Evolutionary conservation across 2,797 vertebrate species (phyloP).

Genomic region (Danio kyathit): DNA sequence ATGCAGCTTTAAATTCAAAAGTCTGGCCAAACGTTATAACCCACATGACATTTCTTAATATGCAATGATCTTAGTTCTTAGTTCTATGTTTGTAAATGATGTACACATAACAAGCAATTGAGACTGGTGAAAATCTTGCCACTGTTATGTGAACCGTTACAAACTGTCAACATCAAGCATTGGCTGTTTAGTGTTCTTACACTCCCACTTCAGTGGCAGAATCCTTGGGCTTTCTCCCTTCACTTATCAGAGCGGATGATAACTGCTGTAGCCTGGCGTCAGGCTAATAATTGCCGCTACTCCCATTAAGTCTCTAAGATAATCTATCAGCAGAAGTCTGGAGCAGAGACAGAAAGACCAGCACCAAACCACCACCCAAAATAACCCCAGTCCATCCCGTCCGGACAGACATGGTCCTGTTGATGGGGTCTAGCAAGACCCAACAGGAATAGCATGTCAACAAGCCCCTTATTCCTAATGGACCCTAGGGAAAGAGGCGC

Average conservation of each 20-base stretch:
- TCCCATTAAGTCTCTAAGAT: constrained; percentile 76
- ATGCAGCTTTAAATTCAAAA: no score
- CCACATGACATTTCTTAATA: background rate
- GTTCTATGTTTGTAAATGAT: background rate
- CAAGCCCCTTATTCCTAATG: constrained; percentile 83
- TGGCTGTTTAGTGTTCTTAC: constrained; percentile 39
- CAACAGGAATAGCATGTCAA: constrained; percentile 88
- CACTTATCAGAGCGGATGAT: constrained; percentile 74
- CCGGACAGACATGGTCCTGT: constrained; percentile 68
- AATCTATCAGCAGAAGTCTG: constrained; percentile 77
- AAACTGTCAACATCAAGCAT: constrained; percentile 27
- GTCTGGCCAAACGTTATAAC: no score
- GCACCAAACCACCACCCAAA: constrained; percentile 88
- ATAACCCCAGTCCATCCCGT: constrained; percentile 79
- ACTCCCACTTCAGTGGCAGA: constrained; percentile 38
- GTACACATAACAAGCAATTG: background rate
- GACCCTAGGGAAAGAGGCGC: constrained; percentile 73
- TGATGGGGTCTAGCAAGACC: constrained; percentile 69
- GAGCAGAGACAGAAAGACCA: constrained; percentile 80
- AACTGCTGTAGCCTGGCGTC: constrained; percentile 77
- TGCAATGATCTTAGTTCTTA: background rate
- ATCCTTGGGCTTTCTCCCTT: constrained; percentile 60
- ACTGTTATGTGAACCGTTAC: background rate
- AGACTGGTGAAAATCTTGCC: background rate
- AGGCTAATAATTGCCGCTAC: constrained; percentile 75